phyloP scores from a whole-genome alignment of 1,140 invertebrate genomes.

The Megathymus violae region DNA sequence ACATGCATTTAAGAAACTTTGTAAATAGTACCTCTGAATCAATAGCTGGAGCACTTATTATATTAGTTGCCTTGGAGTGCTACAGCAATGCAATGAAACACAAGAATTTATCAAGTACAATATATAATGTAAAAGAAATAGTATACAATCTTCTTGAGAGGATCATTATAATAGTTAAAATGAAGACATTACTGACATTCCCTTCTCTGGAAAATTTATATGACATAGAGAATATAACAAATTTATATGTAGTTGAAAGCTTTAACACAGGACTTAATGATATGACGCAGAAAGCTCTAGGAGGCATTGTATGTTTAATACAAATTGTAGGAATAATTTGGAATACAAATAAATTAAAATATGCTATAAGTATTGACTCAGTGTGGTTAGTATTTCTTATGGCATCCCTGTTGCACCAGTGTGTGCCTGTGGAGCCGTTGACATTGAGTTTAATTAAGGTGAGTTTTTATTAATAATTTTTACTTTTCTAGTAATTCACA shows the following conservation, averaged over 20 bases:
- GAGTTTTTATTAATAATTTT: constrained; percentile 36
- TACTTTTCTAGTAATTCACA: neutral
- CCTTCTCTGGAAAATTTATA: constrained; percentile 63
- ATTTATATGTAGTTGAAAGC: constrained; percentile 55
- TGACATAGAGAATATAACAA: constrained; percentile 51
- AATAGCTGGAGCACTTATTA: constrained; percentile 57
- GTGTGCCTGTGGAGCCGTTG: constrained; percentile 51
- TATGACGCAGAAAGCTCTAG: constrained; percentile 61
- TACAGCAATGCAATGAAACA: constrained; percentile 58
- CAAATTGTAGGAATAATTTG: constrained; percentile 69
- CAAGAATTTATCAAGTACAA: constrained; percentile 63
- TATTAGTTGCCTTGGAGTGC: constrained; percentile 64
- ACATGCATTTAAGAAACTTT: constrained; percentile 50
- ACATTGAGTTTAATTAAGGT: constrained; percentile 67
- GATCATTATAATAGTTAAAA: constrained; percentile 69
- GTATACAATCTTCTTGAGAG: constrained; percentile 61
- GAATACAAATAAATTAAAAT: constrained; percentile 63
- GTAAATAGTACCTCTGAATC: constrained; percentile 63
- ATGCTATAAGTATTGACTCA: constrained; percentile 64
- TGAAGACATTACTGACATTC: constrained; percentile 74
- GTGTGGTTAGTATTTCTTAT: constrained; percentile 69
- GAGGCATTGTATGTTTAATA: constrained; percentile 66
- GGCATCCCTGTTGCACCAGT: constrained; percentile 51
- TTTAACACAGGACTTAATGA: constrained; percentile 60
- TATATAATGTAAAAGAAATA: constrained; percentile 65